Evolutionary conservation across 2,888 invertebrate genomes (phyloP).

Genomic region (Marronus borbonicus): DNA sequence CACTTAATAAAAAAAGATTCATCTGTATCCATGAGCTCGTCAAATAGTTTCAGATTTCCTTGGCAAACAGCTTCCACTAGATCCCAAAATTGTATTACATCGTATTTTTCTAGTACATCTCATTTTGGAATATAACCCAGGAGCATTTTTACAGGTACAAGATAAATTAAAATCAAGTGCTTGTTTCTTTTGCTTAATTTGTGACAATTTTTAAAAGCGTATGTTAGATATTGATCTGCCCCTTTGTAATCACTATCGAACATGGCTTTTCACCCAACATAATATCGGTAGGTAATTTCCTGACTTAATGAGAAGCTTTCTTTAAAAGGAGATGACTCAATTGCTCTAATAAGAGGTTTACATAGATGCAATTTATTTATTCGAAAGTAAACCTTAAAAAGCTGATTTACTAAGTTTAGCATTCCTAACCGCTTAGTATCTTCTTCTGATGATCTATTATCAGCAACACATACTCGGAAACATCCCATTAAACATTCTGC

Average conservation of each 20-base stretch:
- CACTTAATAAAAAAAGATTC: constrained; percentile 95
- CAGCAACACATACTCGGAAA: constrained; percentile 95
- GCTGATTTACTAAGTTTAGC: constrained; percentile 95
- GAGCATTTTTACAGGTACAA: constrained; percentile 98
- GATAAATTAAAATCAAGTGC: constrained; percentile 91
- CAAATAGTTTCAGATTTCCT: constrained; percentile 89
- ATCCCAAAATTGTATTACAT: constrained; percentile 92
- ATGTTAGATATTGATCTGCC: constrained; percentile 94
- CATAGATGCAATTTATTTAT: constrained; percentile 92
- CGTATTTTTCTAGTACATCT: constrained; percentile 88
- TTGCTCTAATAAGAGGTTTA: constrained; percentile 96
- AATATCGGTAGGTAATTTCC: constrained; percentile 97
- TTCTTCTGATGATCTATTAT: constrained; percentile 90
- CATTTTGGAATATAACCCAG: constrained; percentile 94
- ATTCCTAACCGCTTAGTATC: constrained; percentile 97
- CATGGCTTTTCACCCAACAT: constrained; percentile 98
- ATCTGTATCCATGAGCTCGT: constrained; percentile 87
- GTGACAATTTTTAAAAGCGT: constrained; percentile 94
- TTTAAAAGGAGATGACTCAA: constrained; percentile 93
- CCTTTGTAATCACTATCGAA: constrained; percentile 96
- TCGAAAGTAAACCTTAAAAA: constrained; percentile 89
- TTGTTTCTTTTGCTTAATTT: constrained; percentile 88
- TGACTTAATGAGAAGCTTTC: constrained; percentile 93
- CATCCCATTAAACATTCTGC: constrained; percentile 94
- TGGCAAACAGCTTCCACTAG: constrained; percentile 90